A percentile compares a stretch with the other conserved stretches of the same genome.
Evolutionary conservation across 2,113 vertebrate genomes (phyloP).

Genomic region (Channa maculata): DNA sequence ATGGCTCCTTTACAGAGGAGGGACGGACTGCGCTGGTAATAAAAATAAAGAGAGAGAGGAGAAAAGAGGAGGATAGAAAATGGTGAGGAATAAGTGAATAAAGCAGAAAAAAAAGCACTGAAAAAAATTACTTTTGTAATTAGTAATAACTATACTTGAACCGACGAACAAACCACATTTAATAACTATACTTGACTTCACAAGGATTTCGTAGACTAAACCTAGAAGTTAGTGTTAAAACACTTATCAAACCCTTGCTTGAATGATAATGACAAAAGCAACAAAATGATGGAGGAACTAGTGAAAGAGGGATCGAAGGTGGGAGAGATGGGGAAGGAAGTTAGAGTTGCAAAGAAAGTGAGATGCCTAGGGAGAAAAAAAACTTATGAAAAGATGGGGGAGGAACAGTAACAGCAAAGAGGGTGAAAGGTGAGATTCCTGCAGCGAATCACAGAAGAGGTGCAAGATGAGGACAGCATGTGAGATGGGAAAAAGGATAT

Average conservation of each 20-base stretch:
- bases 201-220: not conserved
- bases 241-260: not conserved
- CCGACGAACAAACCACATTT: too few species aligned
- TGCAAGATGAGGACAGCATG: slow-evolving; percentile 26
- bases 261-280: not conserved
- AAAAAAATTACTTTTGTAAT: too few species aligned
- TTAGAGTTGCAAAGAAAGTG: slow-evolving; percentile 44
- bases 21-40: slow-evolving; percentile 53
- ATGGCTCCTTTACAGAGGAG: slow-evolving; percentile 74
- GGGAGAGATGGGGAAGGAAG: not conserved
- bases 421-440: slow-evolving; percentile 59
- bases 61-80: not conserved
- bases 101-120: slow-evolving; percentile 21
- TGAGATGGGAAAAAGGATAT: slow-evolving; percentile 2
- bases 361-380: slow-evolving; percentile 38
- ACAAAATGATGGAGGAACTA: not conserved
- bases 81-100: too few species aligned
- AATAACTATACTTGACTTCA: too few species aligned
- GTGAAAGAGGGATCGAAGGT: not conserved
- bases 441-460: slow-evolving; percentile 24
- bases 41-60: not conserved
- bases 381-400: slow-evolving; percentile 48
- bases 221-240: slow-evolving; percentile 10
- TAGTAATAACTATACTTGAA: too few species aligned
- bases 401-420: slow-evolving; percentile 20